A percentile compares a stretch with the other conserved stretches of the same genome.
These are phyloP conservation scores for Natrix natrix DNA, from an alignment of 2,797 vertebrate species.

Conservation along the genomic window DNA sequence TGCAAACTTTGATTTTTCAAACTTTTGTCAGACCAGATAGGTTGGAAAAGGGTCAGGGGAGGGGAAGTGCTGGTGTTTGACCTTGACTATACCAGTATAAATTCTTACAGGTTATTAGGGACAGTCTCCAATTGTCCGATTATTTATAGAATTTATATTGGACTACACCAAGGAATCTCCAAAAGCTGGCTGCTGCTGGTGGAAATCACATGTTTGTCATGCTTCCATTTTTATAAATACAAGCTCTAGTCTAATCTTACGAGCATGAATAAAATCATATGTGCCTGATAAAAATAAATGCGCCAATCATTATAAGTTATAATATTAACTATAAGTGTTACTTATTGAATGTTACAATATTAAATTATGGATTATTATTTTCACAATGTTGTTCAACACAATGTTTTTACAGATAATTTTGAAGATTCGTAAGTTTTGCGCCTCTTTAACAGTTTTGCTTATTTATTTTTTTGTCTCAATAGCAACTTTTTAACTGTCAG, in stretches of 20 bases:
- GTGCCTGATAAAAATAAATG: background rate
- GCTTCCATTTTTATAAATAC: background rate
- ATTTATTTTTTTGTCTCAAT: slow-evolving; percentile 53
- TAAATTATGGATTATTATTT: background rate
- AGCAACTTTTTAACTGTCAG: slow-evolving; percentile 99
- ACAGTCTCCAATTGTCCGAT: background rate
- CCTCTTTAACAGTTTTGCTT: background rate
- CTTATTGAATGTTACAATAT: background rate
- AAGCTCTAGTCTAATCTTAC: background rate
- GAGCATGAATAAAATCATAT: background rate
- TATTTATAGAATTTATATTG: background rate
- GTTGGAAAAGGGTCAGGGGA: background rate
- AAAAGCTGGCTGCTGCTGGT: background rate
- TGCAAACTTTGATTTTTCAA: background rate
- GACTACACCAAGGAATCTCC: background rate
- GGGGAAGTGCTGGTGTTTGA: background rate
- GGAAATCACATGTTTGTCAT: background rate
- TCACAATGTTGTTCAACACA: background rate
- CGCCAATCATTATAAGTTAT: background rate
- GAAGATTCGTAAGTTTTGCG: background rate
- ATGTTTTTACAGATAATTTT: background rate
- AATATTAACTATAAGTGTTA: background rate
- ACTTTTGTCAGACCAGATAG: background rate
- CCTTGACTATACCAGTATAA: background rate
- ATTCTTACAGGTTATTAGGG: background rate